Evolutionary conservation across 64 coral and sea anemone genomes (phyloP).

Genomic region (Stichodactyla mertensii): DNA sequence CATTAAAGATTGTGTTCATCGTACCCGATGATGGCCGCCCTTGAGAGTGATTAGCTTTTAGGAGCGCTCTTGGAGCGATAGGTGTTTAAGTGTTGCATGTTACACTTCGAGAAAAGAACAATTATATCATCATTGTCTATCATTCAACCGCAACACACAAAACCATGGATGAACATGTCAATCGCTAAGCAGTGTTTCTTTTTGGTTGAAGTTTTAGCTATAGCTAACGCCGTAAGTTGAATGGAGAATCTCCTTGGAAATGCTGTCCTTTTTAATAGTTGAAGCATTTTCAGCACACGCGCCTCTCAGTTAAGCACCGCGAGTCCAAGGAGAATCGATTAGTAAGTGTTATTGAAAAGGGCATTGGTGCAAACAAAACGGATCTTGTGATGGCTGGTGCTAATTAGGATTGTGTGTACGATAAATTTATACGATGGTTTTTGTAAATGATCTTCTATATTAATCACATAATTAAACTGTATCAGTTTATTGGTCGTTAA

Average conservation of each 20-base stretch:
- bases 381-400: background rate
- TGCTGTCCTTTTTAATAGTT: background rate
- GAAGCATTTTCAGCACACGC: background rate
- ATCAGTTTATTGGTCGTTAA: background rate
- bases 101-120: background rate
- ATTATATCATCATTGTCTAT: background rate
- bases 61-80: background rate
- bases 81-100: background rate
- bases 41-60: background rate
- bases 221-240: background rate
- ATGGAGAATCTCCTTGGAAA: background rate
- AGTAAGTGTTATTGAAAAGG: background rate
- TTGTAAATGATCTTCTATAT: constrained; percentile 4
- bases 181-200: background rate
- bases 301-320: background rate
- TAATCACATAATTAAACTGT: constrained; percentile 5
- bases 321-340: background rate
- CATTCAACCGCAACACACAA: background rate
- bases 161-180: constrained; percentile 9
- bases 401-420: constrained; percentile 3
- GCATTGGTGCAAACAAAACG: constrained; percentile 11
- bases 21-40: background rate
- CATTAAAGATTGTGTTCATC: background rate
- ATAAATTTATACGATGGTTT: background rate
- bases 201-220: background rate